Conservation (phyloP, 1,140 invertebrate genomes). For the Eurosta solidaginis region DNA sequence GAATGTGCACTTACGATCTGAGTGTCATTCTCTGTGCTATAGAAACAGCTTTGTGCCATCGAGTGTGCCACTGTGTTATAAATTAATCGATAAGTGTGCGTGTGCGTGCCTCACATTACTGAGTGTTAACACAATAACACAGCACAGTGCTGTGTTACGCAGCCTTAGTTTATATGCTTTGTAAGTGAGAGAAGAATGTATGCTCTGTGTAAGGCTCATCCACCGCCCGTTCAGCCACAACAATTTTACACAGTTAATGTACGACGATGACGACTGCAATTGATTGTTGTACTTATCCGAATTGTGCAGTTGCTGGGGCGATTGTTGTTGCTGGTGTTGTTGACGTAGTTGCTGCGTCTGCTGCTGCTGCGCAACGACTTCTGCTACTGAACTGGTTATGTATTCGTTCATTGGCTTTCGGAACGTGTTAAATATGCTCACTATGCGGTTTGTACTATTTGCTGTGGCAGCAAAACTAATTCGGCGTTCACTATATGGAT, state of each 20-base stretch:
- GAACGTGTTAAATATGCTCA: not conserved
- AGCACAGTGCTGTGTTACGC: too few relatives aligned
- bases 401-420: not conserved
- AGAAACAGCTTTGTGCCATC: too few relatives aligned
- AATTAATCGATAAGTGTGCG: too few relatives aligned
- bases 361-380: not conserved
- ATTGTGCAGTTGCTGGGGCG: not conserved
- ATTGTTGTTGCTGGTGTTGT: not conserved
- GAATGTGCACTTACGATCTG: too few relatives aligned
- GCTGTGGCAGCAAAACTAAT: not conserved
- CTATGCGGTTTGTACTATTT: not conserved
- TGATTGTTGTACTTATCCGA: conserved; percentile 5
- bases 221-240: not conserved
- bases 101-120: too few relatives aligned
- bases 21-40: too few relatives aligned
- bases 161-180: not conserved
- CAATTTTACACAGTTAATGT: not conserved
- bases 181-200: too few relatives aligned
- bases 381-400: too few relatives aligned
- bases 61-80: too few relatives aligned
- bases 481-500: not conserved
- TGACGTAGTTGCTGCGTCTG: not conserved
- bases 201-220: not conserved
- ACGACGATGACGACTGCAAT: not conserved
- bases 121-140: too few relatives aligned